Percentiles rank a stretch among this genome's conserved stretches.
These are phyloP conservation scores for Meles meles DNA, from an alignment of 2,113 vertebrate species.

Conservation along the genomic window DNA sequence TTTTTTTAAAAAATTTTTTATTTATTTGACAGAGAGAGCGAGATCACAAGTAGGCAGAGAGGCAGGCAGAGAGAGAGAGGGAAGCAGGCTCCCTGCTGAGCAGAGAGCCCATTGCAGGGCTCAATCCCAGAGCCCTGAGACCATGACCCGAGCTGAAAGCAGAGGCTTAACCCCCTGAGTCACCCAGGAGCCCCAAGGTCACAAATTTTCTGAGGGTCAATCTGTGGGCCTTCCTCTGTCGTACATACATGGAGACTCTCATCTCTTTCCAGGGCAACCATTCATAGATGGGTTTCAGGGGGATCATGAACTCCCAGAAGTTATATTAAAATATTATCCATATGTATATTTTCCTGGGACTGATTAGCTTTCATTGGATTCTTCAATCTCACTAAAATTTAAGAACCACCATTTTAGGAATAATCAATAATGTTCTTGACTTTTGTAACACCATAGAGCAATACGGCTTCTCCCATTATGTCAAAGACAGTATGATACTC, in stretches of 20 bases:
- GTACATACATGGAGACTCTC: background rate
- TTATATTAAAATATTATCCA: background rate
- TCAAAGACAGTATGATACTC: background rate
- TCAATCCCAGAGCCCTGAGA: too few relatives aligned
- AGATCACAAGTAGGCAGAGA: too few relatives aligned
- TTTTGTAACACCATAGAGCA: background rate
- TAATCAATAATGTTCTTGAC: background rate
- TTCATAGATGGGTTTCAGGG: background rate
- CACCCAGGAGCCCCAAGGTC: too few relatives aligned
- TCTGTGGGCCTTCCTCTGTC: background rate
- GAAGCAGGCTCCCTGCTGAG: too few relatives aligned
- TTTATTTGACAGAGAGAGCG: too few relatives aligned
- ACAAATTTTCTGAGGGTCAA: background rate
- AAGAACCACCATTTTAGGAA: background rate
- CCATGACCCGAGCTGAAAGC: too few relatives aligned
- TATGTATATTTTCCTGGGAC: background rate
- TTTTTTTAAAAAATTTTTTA: too few relatives aligned
- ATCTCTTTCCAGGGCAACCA: background rate
- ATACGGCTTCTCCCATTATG: background rate
- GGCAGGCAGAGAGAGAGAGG: too few relatives aligned
- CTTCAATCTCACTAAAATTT: background rate
- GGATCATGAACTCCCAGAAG: background rate
- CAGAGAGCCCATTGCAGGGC: too few relatives aligned
- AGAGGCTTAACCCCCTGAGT: too few relatives aligned
- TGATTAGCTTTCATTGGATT: background rate